These are phyloP conservation scores for Catharus minimus DNA, from an alignment of 2,113 vertebrate species.

Conservation along the genomic window DNA sequence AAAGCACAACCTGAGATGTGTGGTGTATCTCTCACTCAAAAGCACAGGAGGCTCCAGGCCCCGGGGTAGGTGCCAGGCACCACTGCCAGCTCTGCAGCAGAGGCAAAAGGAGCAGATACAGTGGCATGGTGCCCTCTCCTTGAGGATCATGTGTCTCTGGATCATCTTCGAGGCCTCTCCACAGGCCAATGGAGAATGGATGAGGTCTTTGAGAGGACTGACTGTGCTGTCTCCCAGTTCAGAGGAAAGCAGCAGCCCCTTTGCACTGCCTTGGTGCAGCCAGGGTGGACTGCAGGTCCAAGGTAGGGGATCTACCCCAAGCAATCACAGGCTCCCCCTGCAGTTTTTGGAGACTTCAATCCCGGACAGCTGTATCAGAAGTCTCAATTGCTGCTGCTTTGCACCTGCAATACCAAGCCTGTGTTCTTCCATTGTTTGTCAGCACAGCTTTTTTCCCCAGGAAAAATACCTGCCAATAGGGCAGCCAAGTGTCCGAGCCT, in stretches of 20 bases:
- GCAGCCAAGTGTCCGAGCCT: not conserved
- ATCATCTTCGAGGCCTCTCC: not conserved
- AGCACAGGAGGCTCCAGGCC: not conserved
- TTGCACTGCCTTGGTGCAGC: not conserved
- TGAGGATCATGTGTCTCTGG: accelerated
- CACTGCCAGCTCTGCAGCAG: not conserved
- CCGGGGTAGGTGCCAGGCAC: accelerated
- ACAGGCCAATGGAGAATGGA: accelerated
- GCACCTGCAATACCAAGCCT: not conserved
- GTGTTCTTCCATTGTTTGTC: not conserved
- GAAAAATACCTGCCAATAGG: not conserved
- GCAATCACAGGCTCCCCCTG: not conserved
- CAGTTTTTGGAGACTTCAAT: not conserved
- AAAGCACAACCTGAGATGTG: not conserved
- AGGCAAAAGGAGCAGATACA: not conserved
- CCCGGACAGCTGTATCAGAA: accelerated
- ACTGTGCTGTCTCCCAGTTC: not conserved
- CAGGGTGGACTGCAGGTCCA: not conserved
- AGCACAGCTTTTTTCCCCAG: not conserved
- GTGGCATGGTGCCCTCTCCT: not conserved
- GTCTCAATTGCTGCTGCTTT: not conserved
- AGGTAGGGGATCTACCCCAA: not conserved
- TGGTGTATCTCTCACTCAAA: not conserved
- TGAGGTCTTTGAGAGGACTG: accelerated
- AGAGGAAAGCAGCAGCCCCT: not conserved